phyloP scores from a whole-genome alignment of 1,140 invertebrate genomes.

The Rhyzopertha dominica region DNA sequence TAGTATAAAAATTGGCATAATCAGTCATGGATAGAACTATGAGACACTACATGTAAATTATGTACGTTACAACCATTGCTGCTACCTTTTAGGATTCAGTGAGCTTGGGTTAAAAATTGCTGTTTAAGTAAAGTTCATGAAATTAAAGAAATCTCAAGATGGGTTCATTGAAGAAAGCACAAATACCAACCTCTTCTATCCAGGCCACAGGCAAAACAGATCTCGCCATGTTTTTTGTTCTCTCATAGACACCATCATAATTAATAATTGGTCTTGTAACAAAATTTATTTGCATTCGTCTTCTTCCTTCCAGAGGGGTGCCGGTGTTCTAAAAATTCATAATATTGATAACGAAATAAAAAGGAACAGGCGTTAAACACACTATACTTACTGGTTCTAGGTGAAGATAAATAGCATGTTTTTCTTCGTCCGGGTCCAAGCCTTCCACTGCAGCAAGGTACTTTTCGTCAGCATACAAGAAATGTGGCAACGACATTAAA shows the following conservation, averaged over 20 bases:
- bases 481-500: conserved; percentile 34
- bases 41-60: too few relatives aligned
- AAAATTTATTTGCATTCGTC: conserved; percentile 29
- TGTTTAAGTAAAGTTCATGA: too few relatives aligned
- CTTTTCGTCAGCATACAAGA: conserved; percentile 29
- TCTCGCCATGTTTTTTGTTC: conserved; percentile 17
- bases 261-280: conserved; percentile 19
- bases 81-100: too few relatives aligned
- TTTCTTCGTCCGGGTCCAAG: conserved; percentile 23
- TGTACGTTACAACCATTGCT: too few relatives aligned
- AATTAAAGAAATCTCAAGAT: too few relatives aligned
- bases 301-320: conserved; percentile 26
- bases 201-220: conserved; percentile 29
- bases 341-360: conserved; percentile 1
- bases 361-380: not conserved
- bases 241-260: not conserved
- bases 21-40: too few relatives aligned
- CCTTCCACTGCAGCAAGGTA: conserved; percentile 21
- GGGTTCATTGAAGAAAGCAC: conserved; percentile 6
- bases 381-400: conserved; percentile 32
- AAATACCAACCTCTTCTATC: conserved; percentile 28
- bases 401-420: conserved; percentile 25
- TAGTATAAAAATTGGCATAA: too few relatives aligned
- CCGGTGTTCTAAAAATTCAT: conserved; percentile 31
- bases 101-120: too few relatives aligned